Evolutionary conservation across 2,113 vertebrate species (phyloP), one percentile per base, ranked within the genome.

Genomic region (Balaenoptera acutorostrata): DNA sequence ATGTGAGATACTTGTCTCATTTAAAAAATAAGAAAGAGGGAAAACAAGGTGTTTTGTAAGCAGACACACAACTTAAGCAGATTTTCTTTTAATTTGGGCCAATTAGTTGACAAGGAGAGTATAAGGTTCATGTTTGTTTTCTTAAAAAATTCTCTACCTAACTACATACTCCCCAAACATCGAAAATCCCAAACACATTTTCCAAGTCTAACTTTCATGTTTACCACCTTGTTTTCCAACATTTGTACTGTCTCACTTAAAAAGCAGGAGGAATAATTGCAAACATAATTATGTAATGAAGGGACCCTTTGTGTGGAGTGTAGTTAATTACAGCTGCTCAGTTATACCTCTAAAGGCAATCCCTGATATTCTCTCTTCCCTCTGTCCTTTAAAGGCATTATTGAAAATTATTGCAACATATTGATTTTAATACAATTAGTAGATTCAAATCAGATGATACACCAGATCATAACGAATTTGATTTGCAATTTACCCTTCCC

Each of bases 381-480:
- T 13, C 6, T 41, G 41, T 86, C 49, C 7, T 82, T 61, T 33
- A 31, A 93, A 98, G 88, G 97, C 90, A 44, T 82, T 55, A 96
- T 36, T 75, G 93, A 93, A 18, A 96, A 96, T 88, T 77, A 69
- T 0, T 68, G 93, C 77, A 97, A 89, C 61, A 83, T 97, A 84
- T 83, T 86, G 82, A 98, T 55, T 93, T 66, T 94, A 91, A 93
- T 91, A 90, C 90, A 97, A 97, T 98, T 97, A 97, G 83, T 95
- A 95, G 93, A 98, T 95, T 96, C 86, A 97, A 71, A 97, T 96
- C 90, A 98, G 95, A 95, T 97, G 96, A 98, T 96, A 85, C 96
- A 78, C 55, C 93, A 69, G 64, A 80, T 93, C 90, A 63, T 96
- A 97, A 93, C 82, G 61, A 97, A 96, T 92, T 66, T 78, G 39